A percentile compares a stretch with the other conserved stretches of the same genome.
phyloP scores from a whole-genome alignment of 1,140 invertebrate species.

The Drosophila subpulchrella region DNA sequence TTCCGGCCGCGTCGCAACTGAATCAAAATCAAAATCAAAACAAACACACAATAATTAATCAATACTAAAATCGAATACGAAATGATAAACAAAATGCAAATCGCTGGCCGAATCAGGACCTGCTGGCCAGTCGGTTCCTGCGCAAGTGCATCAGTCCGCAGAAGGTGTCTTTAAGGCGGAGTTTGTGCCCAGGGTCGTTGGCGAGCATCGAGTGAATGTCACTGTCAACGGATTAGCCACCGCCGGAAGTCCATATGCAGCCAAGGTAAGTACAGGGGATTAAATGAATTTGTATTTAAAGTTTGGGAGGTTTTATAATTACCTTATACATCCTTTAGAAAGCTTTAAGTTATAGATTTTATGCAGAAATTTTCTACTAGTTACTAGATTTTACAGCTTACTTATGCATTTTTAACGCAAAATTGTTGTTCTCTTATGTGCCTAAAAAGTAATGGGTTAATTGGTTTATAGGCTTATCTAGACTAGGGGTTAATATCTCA shows the following conservation, averaged over 20 bases:
- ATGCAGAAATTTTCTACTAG: too few relatives aligned
- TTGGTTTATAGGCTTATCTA: too few relatives aligned
- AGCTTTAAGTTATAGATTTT: too few relatives aligned
- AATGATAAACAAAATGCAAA: constrained; percentile 43
- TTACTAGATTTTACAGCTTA: too few relatives aligned
- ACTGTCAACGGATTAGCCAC: constrained; percentile 91
- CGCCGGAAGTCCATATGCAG: constrained; percentile 94
- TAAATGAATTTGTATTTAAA: neutral
- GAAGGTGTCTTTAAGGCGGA: constrained; percentile 93
- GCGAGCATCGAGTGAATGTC: constrained; percentile 95
- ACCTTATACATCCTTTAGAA: too few relatives aligned
- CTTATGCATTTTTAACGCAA: too few relatives aligned
- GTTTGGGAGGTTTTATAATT: too few relatives aligned
- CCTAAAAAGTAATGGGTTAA: too few relatives aligned
- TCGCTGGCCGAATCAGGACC: constrained; percentile 86
- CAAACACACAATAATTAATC: constrained; percentile 51
- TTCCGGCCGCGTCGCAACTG: constrained; percentile 64
- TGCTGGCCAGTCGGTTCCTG: constrained; percentile 93
- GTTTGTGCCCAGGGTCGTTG: constrained; percentile 93
- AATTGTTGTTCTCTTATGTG: too few relatives aligned
- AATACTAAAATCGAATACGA: constrained; percentile 50
- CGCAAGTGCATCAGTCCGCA: constrained; percentile 92
- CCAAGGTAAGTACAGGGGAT: constrained; percentile 87
- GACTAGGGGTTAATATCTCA: too few relatives aligned
- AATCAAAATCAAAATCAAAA: constrained; percentile 49